Evolutionary conservation across 2,888 invertebrate genomes (phyloP).

Genomic region (Cataglyphis livida): DNA sequence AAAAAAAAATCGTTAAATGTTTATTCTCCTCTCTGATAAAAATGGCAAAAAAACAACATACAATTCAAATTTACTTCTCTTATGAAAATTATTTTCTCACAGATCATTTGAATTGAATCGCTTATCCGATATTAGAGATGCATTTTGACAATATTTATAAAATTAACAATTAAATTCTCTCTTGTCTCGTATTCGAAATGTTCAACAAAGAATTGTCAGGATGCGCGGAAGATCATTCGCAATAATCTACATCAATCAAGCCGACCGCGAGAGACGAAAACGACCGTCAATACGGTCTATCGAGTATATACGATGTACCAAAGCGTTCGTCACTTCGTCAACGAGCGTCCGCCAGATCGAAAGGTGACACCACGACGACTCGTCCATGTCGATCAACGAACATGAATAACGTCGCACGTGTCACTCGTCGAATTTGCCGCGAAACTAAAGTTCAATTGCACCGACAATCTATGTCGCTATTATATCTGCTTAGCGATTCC

Average conservation of each 20-base stretch:
- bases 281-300: slow-evolving; percentile 13
- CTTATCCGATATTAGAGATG: not conserved
- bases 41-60: not conserved
- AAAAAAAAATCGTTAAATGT: not conserved
- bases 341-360: slow-evolving; percentile 31
- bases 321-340: slow-evolving; percentile 41
- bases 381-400: slow-evolving; percentile 37
- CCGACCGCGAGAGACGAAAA: slow-evolving; percentile 36
- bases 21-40: not conserved
- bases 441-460: slow-evolving; percentile 19
- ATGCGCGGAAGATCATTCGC: slow-evolving; percentile 32
- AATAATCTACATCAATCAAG: slow-evolving; percentile 34
- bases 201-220: slow-evolving; percentile 1
- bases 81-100: not conserved
- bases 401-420: slow-evolving; percentile 43
- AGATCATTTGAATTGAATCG: not conserved
- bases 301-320: not conserved
- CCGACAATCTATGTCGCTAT: slow-evolving; percentile 26
- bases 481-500: not conserved
- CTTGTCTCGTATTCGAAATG: slow-evolving; percentile 18
- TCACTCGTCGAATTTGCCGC: slow-evolving; percentile 35
- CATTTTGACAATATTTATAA: not conserved
- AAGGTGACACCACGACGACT: slow-evolving; percentile 42
- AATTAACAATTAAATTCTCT: not conserved
- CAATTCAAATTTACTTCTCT: not conserved